Evolutionary conservation across 2,113 vertebrate genomes (phyloP), one percentile per base, ranked within the genome.

Genomic region (Vidua macroura): DNA sequence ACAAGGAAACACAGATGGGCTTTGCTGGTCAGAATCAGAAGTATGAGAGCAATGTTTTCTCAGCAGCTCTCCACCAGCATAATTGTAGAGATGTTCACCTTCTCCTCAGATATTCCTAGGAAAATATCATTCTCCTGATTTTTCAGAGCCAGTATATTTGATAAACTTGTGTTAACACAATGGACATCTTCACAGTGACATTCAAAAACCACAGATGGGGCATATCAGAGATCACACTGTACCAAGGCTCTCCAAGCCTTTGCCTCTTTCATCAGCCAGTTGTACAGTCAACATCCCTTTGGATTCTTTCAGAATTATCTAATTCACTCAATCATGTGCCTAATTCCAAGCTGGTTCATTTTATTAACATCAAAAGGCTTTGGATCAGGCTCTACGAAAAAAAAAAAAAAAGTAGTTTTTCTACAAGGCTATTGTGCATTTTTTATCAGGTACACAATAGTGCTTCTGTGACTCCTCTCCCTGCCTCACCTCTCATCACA

Each of bases 321-420:
- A 90, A 90, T 75, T 80, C 63, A 68, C 87, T 92, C 48, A 77
- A 88, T 55, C 56, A 74, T 35, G 43, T 48, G 20, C 56, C 33
- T 88, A 79, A 83, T 77, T 92, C 82, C 81, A 95, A 93, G 55
- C 19, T 67, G 37, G 6, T 35, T 93, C 52, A 86, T 74, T 88
- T 88, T 44, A 90, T 52, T 90, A 94, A 86, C 72, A 93, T 94
- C 88, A 92, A 88, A 95, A 80, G 72, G 33, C 48, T 63, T 91
- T n/a, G 19, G 39, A 70, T 75, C 39, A 59, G n/a, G 17, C 35
- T 51, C 68, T 76, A 28, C 8, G 66, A 1, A 59, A 46, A 68
- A 82, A 37, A 68, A 82, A 37, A 39, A 64, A 58, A 20, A 1
- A 24, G 3, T 53, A 5, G 13, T 5, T n/a, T 77, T 59, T 94